A percentile compares a stretch with the other conserved stretches of the same genome.
These are phyloP conservation scores for Formicarius rufipectus DNA, from an alignment of 2,113 vertebrate species.

Conservation along the genomic window DNA sequence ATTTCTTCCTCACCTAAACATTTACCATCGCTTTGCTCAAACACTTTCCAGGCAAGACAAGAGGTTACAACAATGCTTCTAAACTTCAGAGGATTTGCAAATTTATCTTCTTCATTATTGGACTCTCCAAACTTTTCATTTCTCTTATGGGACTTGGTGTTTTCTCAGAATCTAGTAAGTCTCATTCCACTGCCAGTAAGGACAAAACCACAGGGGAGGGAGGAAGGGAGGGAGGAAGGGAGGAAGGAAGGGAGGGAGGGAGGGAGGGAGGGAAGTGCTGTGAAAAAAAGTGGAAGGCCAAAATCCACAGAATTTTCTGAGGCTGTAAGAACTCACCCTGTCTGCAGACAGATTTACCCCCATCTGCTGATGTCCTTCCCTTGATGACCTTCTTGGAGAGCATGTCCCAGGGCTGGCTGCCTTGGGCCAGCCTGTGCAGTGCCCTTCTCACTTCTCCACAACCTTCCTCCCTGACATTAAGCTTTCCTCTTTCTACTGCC, in stretches of 20 bases:
- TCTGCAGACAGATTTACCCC: not conserved
- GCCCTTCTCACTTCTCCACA: not conserved
- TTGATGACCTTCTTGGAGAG: not conserved
- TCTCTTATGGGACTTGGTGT: not conserved
- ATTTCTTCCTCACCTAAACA: not conserved
- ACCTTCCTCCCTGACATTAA: not conserved
- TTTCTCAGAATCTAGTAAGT: not conserved
- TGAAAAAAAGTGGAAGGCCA: not conserved
- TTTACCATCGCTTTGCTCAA: not conserved
- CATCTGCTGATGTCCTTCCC: not conserved
- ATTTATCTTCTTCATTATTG: not conserved
- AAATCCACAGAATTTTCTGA: not conserved
- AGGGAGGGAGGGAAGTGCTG: too few species aligned
- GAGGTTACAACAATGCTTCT: not conserved
- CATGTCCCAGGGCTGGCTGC: not conserved
- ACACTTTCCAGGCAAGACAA: not conserved
- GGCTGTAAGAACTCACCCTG: not conserved
- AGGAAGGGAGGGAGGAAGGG: too few species aligned
- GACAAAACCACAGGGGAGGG: not conserved
- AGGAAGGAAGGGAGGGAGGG: too few species aligned
- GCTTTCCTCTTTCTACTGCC: not conserved
- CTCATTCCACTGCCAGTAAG: not conserved
- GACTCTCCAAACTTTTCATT: not conserved
- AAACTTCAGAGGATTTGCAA: not conserved
- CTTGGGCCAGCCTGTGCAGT: not conserved